A percentile compares a stretch with the other conserved stretches of the same genome.
Conservation (phyloP, 2,797 vertebrate species). For the Rhinogobio ventralis region DNA sequence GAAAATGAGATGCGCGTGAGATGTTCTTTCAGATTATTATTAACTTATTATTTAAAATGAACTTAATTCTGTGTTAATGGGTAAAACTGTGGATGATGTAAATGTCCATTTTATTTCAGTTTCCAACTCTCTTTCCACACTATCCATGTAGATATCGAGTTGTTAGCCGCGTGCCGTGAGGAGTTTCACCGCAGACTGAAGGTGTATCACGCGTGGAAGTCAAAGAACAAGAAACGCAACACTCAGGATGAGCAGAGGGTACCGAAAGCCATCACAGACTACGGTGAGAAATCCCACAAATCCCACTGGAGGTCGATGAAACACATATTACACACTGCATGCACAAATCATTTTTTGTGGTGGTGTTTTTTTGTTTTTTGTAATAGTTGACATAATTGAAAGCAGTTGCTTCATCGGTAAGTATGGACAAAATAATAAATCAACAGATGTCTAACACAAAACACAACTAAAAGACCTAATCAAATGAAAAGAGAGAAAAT, state of each 20-base stretch:
- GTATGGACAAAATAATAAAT: constrained; percentile 13
- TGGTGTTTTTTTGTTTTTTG: neutral
- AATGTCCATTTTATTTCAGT: neutral
- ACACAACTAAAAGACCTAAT: neutral
- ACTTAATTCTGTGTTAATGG: neutral
- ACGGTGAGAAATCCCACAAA: constrained; percentile 80
- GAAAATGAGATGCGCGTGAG: no score
- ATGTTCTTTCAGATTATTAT: neutral
- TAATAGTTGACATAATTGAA: constrained; percentile 27
- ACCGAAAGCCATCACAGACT: constrained; percentile 95
- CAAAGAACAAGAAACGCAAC: constrained; percentile 97
- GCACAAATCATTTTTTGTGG: neutral
- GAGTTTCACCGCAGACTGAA: constrained; percentile 98
- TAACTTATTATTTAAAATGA: neutral
- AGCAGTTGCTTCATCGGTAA: constrained; percentile 17
- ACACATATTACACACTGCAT: neutral
- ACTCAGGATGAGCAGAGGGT: constrained; percentile 90
- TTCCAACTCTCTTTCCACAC: neutral
- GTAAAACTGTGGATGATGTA: neutral
- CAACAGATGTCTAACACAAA: neutral
- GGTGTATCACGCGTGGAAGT: constrained; percentile 98
- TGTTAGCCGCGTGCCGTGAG: constrained; percentile 95
- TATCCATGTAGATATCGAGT: constrained; percentile 87
- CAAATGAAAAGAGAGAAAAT: neutral
- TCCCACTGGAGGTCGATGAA: neutral